Evolutionary conservation across 2,888 invertebrate species (phyloP).

Genomic region (Autographa gamma): DNA sequence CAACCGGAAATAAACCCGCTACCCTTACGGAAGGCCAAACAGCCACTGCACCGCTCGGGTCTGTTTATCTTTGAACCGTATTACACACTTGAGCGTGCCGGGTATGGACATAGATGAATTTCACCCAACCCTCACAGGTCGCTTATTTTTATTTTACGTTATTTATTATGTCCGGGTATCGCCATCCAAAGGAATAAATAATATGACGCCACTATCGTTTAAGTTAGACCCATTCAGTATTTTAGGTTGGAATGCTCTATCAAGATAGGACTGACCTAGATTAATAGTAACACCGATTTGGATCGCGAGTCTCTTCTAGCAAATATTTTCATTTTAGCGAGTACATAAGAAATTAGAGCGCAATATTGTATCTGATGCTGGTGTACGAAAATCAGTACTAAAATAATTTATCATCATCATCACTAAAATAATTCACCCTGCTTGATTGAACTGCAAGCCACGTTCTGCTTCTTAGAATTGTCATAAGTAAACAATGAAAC

Average conservation of each 20-base stretch:
- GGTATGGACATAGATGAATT: slow-evolving; percentile 1
- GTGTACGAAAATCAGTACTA: too few species aligned
- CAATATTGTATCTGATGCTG: not conserved
- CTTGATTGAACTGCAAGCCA: too few species aligned
- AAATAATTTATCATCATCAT: too few species aligned
- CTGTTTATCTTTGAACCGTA: slow-evolving; percentile 4
- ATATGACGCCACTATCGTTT: slow-evolving; percentile 63
- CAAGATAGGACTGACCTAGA: slow-evolving; percentile 66
- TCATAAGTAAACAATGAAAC: too few species aligned
- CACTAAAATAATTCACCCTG: too few species aligned
- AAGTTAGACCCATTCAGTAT: slow-evolving; percentile 67
- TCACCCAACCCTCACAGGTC: slow-evolving; percentile 1
- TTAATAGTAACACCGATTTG: slow-evolving; percentile 59
- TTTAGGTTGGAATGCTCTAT: slow-evolving; percentile 63
- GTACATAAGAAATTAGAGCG: not conserved
- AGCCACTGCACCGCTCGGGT: not conserved
- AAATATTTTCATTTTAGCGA: slow-evolving; percentile 38
- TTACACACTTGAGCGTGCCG: slow-evolving; percentile 1
- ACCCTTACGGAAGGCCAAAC: slow-evolving; percentile 3
- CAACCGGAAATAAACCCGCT: not conserved
- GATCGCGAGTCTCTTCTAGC: slow-evolving; percentile 45
- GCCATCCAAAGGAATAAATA: slow-evolving; percentile 63
- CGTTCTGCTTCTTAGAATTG: too few species aligned
- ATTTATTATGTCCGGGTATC: slow-evolving; percentile 42
- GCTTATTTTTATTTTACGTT: slow-evolving; percentile 8